These are phyloP conservation scores for Vidua macroura DNA, from an alignment of 2,113 vertebrate species.

Conservation along the genomic window DNA sequence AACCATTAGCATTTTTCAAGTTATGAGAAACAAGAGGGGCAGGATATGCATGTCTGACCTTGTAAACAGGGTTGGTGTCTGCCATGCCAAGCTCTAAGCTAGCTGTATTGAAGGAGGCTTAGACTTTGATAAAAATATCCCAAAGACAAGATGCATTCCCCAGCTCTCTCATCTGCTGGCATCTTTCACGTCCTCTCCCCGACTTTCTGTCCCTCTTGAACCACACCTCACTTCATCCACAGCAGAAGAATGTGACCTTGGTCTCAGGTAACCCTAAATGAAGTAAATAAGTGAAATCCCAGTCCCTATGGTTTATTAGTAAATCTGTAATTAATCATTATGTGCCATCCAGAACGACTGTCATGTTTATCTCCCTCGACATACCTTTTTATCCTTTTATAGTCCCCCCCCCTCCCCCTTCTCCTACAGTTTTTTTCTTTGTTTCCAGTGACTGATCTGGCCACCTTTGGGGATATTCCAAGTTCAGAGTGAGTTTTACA, in stretches of 20 bases:
- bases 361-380: not conserved
- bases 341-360: not conserved
- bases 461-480: slow-evolving; percentile 16
- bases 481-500: slow-evolving; percentile 32
- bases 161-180: not conserved
- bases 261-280: not conserved
- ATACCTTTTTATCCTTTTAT: not conserved
- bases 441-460: not conserved
- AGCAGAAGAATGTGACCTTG: not conserved
- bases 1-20: not conserved
- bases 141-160: not conserved
- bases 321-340: slow-evolving; percentile 17
- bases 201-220: not conserved
- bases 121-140: not conserved
- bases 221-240: not conserved
- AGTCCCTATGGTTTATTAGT: not conserved
- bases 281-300: not conserved
- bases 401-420: not conserved
- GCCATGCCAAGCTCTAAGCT: not conserved
- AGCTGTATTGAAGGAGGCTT: not conserved
- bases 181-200: not conserved
- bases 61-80: not conserved
- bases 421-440: slow-evolving; percentile 15
- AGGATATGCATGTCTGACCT: not conserved
- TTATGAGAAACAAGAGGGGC: not conserved